Conservation (phyloP, 2,113 vertebrate species). For the Pluvianellus socialis region DNA sequence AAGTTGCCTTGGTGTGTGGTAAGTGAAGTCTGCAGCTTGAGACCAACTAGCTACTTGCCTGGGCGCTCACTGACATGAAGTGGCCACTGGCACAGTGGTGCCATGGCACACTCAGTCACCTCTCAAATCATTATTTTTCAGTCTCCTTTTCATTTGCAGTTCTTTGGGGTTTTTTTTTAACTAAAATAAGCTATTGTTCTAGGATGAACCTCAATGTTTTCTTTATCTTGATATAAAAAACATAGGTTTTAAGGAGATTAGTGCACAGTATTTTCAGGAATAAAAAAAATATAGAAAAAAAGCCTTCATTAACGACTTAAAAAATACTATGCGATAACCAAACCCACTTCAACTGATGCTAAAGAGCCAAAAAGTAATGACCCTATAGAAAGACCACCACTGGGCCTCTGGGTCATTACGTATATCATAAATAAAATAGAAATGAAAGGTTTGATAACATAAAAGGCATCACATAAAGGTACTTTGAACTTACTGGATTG, state of each 20-base stretch:
- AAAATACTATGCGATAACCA: not conserved
- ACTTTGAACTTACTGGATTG: not conserved
- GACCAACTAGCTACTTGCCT: not conserved
- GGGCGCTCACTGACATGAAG: not conserved
- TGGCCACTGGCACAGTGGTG: not conserved
- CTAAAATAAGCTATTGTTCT: not conserved
- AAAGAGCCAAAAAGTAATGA: not conserved
- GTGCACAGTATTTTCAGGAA: not conserved
- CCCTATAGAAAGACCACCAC: not conserved
- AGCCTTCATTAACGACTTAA: not conserved
- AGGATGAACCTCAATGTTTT: not conserved
- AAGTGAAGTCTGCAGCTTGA: not conserved
- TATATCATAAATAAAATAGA: not conserved
- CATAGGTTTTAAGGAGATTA: not conserved
- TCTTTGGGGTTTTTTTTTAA: not conserved
- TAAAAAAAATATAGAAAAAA: not conserved
- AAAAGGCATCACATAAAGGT: not conserved
- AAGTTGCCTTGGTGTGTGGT: not conserved
- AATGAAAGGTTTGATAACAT: not conserved
- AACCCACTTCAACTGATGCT: not conserved
- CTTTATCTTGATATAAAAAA: not conserved
- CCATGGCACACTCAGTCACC: not conserved
- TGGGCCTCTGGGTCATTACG: not conserved
- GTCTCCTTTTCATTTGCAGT: not conserved
- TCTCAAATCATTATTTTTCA: not conserved